Conservation (phyloP, 2,797 vertebrate genomes). For the Dallia pectoralis region DNA sequence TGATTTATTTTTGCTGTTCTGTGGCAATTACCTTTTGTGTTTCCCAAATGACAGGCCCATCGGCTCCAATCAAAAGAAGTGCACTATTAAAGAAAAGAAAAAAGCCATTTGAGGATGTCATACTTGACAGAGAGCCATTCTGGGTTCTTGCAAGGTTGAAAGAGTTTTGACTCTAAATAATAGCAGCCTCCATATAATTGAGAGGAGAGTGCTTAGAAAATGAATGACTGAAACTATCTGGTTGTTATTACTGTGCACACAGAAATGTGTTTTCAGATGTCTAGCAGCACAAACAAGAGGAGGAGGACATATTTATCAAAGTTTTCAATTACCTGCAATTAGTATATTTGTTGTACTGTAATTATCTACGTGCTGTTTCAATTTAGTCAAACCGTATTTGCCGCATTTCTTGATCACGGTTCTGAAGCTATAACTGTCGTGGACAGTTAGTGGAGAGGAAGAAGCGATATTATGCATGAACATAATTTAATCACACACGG, state of each 20-base stretch:
- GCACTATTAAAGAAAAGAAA: neutral
- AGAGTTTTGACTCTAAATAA: neutral
- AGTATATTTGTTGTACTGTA: neutral
- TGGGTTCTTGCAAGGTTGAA: neutral
- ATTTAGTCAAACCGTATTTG: neutral
- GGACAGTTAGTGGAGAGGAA: neutral
- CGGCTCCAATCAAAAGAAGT: neutral
- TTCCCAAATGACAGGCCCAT: neutral
- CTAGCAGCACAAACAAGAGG: neutral
- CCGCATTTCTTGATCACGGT: neutral
- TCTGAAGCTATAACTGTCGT: neutral
- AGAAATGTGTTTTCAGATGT: neutral
- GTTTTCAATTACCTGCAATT: neutral
- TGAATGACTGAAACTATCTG: neutral
- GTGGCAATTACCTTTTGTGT: neutral
- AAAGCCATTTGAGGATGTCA: neutral
- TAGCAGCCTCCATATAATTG: neutral
- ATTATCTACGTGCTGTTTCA: neutral
- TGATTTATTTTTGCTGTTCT: neutral
- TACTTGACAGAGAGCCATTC: neutral
- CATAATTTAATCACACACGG: neutral
- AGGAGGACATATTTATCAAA: neutral
- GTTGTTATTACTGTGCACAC: neutral
- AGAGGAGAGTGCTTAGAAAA: neutral
- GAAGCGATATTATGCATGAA: too few species aligned